Conservation (phyloP, 2,888 invertebrate genomes). For the Drosophila suboccidentalis region DNA sequence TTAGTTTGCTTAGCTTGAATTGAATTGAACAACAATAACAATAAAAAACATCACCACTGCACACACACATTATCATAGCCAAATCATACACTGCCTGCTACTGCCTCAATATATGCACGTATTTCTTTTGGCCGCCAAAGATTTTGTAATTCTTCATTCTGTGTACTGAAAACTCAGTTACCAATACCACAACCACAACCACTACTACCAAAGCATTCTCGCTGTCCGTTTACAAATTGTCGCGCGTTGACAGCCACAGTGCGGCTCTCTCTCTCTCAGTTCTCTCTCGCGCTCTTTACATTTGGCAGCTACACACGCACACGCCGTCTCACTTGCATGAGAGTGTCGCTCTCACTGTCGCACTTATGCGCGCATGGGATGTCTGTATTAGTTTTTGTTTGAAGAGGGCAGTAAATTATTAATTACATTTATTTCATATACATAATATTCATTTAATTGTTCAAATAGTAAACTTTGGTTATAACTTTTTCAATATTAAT, state of each 20-base stretch:
- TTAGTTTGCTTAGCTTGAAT: slow-evolving; percentile 43
- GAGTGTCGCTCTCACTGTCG: slow-evolving; percentile 59
- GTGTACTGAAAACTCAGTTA: slow-evolving; percentile 73
- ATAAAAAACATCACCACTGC: slow-evolving; percentile 24
- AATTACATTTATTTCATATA: slow-evolving; percentile 58
- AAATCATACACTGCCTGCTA: slow-evolving; percentile 19
- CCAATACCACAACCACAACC: slow-evolving; percentile 46
- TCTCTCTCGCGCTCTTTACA: slow-evolving; percentile 63
- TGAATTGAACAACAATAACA: slow-evolving; percentile 13
- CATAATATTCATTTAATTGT: slow-evolving; percentile 1
- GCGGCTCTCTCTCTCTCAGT: slow-evolving; percentile 38
- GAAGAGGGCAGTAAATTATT: slow-evolving; percentile 74
- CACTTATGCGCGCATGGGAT: slow-evolving; percentile 65
- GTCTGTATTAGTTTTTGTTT: slow-evolving; percentile 78
- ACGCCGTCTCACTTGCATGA: slow-evolving; percentile 68
- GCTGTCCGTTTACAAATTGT: slow-evolving; percentile 73
- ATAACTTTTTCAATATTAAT: neutral
- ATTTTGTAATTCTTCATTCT: slow-evolving; percentile 65
- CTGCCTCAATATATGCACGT: slow-evolving; percentile 23
- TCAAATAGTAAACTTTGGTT: neutral
- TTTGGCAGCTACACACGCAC: slow-evolving; percentile 64
- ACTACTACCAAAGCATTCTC: slow-evolving; percentile 53
- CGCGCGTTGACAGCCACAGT: slow-evolving; percentile 67
- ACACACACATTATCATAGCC: slow-evolving; percentile 20
- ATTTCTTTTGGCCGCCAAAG: slow-evolving; percentile 54